Conservation (phyloP, 2,113 vertebrate genomes). For the Pitta sordida region DNA sequence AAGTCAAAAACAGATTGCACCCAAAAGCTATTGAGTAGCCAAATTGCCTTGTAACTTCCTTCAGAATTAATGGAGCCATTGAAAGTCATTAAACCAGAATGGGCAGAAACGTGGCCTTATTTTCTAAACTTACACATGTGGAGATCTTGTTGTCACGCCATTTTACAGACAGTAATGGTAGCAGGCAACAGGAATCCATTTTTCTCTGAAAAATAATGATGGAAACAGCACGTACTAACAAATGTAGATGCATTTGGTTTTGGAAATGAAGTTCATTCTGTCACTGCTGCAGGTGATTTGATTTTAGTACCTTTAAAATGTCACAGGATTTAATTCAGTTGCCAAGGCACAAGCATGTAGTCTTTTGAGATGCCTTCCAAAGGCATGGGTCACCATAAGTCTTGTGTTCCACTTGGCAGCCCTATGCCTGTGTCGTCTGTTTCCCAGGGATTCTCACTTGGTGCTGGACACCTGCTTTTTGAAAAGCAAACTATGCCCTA, state of each 20-base stretch:
- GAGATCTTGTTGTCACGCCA: not conserved
- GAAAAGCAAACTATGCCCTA: not conserved
- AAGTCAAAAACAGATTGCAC: not conserved
- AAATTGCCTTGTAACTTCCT: slow-evolving; percentile 11
- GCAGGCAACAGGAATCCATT: not conserved
- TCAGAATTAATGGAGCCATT: slow-evolving; percentile 32
- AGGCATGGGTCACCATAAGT: not conserved
- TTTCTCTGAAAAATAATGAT: not conserved
- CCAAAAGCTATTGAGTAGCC: not conserved
- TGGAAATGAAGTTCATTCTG: not conserved
- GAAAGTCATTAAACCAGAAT: slow-evolving; percentile 8
- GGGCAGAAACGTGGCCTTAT: not conserved
- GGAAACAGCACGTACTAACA: not conserved
- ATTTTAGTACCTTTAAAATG: slow-evolving; percentile 3
- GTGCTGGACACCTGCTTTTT: not conserved
- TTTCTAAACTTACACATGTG: not conserved
- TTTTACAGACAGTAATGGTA: not conserved
- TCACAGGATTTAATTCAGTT: not conserved
- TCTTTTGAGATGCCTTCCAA: not conserved
- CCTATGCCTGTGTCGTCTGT: not conserved
- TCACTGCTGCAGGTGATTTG: not conserved
- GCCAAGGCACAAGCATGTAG: not conserved
- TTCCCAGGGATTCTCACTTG: not conserved
- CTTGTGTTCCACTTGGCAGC: not conserved
- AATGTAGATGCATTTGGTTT: not conserved